Base-by-base conservation (phyloP, 2,113 vertebrate genomes). In the Notarius quadriscutis region DNA sequence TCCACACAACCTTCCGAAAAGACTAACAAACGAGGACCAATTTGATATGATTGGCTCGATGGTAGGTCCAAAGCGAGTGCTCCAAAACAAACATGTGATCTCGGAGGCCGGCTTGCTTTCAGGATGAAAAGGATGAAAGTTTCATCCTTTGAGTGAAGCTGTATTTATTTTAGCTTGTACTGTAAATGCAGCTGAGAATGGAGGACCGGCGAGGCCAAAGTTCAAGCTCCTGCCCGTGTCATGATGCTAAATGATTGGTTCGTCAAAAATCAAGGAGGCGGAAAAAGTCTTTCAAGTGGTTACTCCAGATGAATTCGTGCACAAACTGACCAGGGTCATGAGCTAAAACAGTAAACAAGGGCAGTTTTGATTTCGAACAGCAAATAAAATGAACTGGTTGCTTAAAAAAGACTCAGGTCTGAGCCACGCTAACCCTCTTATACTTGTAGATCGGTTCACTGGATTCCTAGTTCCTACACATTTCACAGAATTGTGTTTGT, bases 311-410 rank as follows among this genome's bases (percentile, higher is more conserved):
- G 81, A 82, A 63, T 82, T 14, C 6, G 6, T 25, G 58, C 1
- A 15, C 20, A 81, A 60, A 81, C 55, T 58, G 55, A 34, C 55
- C 79, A 30, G 79, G 27, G 79, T 81, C 79, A 60, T 34, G 27
- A 60, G 57, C 79, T 81, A 81, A 81, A 81, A 57, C 15, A 41
- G 55, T 58, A 60, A 81, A 60, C 27, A 81, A 30, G 30, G 51
- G 50, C 11, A 10, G n/a, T 58, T 57, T 20, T 57, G 14, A 58
- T 30, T 80, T 20, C 51, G 30, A 55, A 53, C 20, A 55, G 75
- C 53, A 30, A 57, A 79, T 78, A 25, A 77, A 77, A 53, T 20
- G 17, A 41, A 12, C 7, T 25, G 30, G 34, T 63, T 25, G 81
- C 12, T n/a, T 50, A 4, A 2, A 51, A 77, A 51, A 22, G 74